Base-by-base conservation (phyloP, 2,888 invertebrate genomes). In the Eristalinus aeneus region DNA sequence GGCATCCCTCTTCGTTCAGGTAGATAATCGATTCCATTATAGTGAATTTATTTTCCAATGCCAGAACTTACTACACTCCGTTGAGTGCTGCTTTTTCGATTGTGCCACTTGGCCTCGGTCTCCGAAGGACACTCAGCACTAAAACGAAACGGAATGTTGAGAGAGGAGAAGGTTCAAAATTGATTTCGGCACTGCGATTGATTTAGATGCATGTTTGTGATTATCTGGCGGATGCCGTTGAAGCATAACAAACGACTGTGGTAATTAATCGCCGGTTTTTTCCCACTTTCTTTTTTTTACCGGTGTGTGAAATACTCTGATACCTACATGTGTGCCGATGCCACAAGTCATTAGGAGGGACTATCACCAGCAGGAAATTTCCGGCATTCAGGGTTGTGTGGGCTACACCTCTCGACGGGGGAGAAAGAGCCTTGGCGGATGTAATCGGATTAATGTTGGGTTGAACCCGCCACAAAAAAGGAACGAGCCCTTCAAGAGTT, bases 21-120 rank as follows among this genome's bases (percentile, higher is more conserved):
- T 71, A 60, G 60, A 71, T 71, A 71, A 71, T 71, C 60, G 71
- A 60, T 71, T 71, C 36, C 71, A 60, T 60, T 71, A 20, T 12
- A 60, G 39, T 39, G 39, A 71, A 69, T 58, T 69, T 54, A 54
- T 58, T 69, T 69, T 54, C 39, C 56, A 58, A 60, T 16, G 27
- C 39, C 20, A 22, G 36, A 69, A 34, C 9, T 20, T 16, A 20
- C 27, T 20, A n/a, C n/a, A n/a, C n/a, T 53, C 23, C 53, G 8
- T 32, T 10, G 12, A 2, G 16, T 20, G 53, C 11, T 8, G 0
- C 16, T 16, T 16, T 6, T 46, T 16, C 8, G 34, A 34, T 34
- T 34, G 0, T 6, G 39, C 12, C 27, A 27, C 27, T 27, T 27
- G 2, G 16, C 39, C n/a, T 1, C 39, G n/a, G n/a, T 16, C n/a